These are phyloP conservation scores for Apamea anceps DNA, from an alignment of 2,888 invertebrate species.

Conservation along the genomic window DNA sequence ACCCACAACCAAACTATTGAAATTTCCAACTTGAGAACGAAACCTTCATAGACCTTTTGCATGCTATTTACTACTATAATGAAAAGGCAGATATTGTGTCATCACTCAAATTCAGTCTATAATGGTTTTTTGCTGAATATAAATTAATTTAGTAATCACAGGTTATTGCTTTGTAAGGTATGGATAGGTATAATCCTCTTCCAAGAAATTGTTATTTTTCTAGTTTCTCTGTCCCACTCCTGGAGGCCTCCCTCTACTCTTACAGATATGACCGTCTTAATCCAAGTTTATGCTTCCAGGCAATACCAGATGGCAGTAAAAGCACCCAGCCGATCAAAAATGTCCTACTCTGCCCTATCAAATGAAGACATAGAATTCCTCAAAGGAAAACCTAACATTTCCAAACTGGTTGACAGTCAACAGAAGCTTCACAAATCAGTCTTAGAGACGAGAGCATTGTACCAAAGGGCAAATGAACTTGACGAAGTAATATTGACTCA, in stretches of 20 bases:
- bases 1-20: neutral
- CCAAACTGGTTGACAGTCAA: slow-evolving; percentile 81
- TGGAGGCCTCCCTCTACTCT: neutral
- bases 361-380: slow-evolving; percentile 86
- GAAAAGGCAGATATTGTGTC: neutral
- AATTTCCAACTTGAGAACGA: neutral
- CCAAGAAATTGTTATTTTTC: neutral
- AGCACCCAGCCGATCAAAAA: slow-evolving; percentile 76
- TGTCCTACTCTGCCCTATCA: slow-evolving; percentile 81
- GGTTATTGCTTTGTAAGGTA: neutral
- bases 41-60: neutral
- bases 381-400: slow-evolving; percentile 82
- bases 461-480: slow-evolving; percentile 75
- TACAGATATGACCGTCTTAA: neutral
- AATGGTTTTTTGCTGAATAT: neutral
- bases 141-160: neutral
- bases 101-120: neutral
- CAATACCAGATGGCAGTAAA: slow-evolving; percentile 81
- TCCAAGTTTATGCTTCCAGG: slow-evolving; percentile 71
- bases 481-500: slow-evolving; percentile 78
- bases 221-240: neutral
- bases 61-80: neutral
- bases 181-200: neutral
- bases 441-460: slow-evolving; percentile 76
- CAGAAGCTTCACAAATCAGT: slow-evolving; percentile 80